Base-by-base conservation (phyloP, 2,888 invertebrate genomes). In the Ptychoptera contaminata region DNA sequence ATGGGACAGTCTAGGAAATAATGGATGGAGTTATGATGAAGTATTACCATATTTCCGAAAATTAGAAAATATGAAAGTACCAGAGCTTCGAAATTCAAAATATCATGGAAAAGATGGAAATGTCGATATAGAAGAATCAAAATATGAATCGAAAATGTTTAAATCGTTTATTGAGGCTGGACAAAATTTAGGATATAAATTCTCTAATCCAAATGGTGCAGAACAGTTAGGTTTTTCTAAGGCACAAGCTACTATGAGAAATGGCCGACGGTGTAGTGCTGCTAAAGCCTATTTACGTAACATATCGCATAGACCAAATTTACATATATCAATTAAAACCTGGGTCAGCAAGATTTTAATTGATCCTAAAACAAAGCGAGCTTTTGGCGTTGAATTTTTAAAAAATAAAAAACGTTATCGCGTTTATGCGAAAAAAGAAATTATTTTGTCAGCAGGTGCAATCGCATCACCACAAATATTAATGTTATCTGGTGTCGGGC, bases 381-480 rank as follows among this genome's bases (percentile, higher is more conserved):
- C 79, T 0, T 63, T 64, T 5, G 84, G 81, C 0, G 81, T 87
- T 0, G 76, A 82, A 57, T 82, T 83, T 54, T 52, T 70, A 2
- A 82, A 81, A 59, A 68, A 74, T 48, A 70, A 70, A 23, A 63
- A 57, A 55, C 70, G 67, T 53, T 74, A 64, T 47, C 53, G 58
- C 2, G 68, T 72, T 1, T 58, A 62, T 5, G 84, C 82, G 2
- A 71, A 68, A 11, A 83, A 79, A 50, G 90, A 86, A 63, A 74
- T 91, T 1, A 73, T 91, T 43, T 62, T 90, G 29, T 76, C 82
- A 8, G 86, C 86, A 1, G 91, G 92, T 3, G 67, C 82, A 0
- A 77, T 92, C 29, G 86, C 84, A 51, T 83, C 86, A 2, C 87
- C 92, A 0, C 90, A 91, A 58, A 61, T 92, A 4, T 62, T 92